Evolutionary conservation across 2,888 invertebrate genomes (phyloP).

Genomic region (Melanchra persicariae): DNA sequence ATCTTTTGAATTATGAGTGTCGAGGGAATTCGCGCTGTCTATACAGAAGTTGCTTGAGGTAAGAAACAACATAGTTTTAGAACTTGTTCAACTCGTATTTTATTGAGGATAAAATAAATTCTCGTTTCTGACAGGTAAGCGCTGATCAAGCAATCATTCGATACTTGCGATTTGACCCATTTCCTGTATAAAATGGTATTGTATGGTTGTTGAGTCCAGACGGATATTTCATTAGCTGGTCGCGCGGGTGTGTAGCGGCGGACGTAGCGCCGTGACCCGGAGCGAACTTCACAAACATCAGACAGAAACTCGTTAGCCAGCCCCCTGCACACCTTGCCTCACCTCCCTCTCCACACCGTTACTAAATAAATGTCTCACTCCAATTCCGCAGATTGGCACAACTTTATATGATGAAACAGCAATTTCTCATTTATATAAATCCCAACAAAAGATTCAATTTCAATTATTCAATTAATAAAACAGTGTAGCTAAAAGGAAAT

Average conservation of each 20-base stretch:
- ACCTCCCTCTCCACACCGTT: slow-evolving; percentile 44
- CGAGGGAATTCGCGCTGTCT: slow-evolving; percentile 46
- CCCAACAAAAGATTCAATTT: slow-evolving; percentile 49
- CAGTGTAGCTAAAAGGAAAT: slow-evolving; percentile 42
- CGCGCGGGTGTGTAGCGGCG: slow-evolving; percentile 54
- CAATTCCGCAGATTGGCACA: slow-evolving; percentile 67
- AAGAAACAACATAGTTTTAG: slow-evolving; percentile 37
- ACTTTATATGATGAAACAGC: slow-evolving; percentile 60
- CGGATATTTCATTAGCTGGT: slow-evolving; percentile 70
- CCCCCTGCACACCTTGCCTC: slow-evolving; percentile 65
- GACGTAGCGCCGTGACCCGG: slow-evolving; percentile 71
- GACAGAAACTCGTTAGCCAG: slow-evolving; percentile 78
- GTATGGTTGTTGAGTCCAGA: slow-evolving; percentile 59
- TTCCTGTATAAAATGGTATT: slow-evolving; percentile 52
- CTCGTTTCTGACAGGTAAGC: slow-evolving; percentile 31
- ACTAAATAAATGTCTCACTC: slow-evolving; percentile 73
- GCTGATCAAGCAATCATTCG: slow-evolving; percentile 52
- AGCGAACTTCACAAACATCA: slow-evolving; percentile 77
- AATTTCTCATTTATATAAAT: slow-evolving; percentile 59
- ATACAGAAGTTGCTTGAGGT: slow-evolving; percentile 41
- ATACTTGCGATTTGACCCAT: slow-evolving; percentile 52
- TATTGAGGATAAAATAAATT: slow-evolving; percentile 21
- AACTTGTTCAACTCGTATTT: slow-evolving; percentile 20
- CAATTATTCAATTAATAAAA: slow-evolving; percentile 56
- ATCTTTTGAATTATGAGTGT: slow-evolving; percentile 52